Evolutionary conservation across 1,140 invertebrate genomes (phyloP).

Genomic region (Drepana arcuata): DNA sequence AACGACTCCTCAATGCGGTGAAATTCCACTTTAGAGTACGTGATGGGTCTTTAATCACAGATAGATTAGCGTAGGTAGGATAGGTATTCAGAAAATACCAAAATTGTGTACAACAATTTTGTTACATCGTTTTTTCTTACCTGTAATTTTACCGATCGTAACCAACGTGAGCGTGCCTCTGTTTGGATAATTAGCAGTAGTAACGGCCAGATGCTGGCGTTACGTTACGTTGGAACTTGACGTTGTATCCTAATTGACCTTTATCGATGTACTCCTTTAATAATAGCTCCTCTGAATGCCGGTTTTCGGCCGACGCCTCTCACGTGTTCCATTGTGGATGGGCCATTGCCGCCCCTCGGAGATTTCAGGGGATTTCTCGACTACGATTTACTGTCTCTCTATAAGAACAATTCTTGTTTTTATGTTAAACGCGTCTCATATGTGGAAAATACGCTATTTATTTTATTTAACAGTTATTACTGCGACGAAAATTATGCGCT

Average conservation of each 20-base stretch:
- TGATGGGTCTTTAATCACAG: constrained; percentile 10
- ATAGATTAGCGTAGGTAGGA: too few relatives aligned
- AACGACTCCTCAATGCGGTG: constrained; percentile 40
- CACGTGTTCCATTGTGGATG: constrained; percentile 30
- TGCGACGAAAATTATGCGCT: too few relatives aligned
- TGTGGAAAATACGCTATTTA: too few relatives aligned
- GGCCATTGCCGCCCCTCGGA: constrained; percentile 40
- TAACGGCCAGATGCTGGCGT: constrained; percentile 13
- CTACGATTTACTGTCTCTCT: constrained; percentile 18
- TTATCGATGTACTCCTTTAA: constrained; percentile 35
- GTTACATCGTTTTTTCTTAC: too few relatives aligned
- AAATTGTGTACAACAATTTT: too few relatives aligned
- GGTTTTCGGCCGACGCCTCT: constrained; percentile 32
- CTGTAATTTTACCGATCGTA: too few relatives aligned
- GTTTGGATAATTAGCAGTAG: constrained; percentile 18
- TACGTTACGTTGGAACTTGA: constrained; percentile 6
- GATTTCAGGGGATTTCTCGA: constrained; percentile 43
- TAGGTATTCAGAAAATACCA: too few relatives aligned
- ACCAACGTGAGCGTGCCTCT: too few relatives aligned
- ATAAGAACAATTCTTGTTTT: background rate
- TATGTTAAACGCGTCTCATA: too few relatives aligned
- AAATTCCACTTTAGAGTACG: constrained; percentile 35
- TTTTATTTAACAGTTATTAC: too few relatives aligned
- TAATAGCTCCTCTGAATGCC: constrained; percentile 54
- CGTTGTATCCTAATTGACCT: constrained; percentile 43